Conservation (phyloP, 1,140 invertebrate genomes). For the Cyclargus thomasi region DNA sequence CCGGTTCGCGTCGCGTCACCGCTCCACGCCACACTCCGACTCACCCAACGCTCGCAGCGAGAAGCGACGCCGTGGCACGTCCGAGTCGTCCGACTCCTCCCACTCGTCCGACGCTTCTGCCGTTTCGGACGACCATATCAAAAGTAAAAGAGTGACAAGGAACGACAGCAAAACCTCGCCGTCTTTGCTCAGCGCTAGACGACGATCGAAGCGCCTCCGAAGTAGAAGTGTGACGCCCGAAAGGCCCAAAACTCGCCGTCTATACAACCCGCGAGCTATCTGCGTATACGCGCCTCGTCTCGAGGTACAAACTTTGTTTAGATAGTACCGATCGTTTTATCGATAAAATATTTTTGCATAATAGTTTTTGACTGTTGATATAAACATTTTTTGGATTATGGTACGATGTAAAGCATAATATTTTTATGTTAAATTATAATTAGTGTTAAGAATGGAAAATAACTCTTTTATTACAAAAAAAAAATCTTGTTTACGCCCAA, state of each 20-base stretch:
- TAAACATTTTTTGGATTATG: too few species aligned
- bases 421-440: too few species aligned
- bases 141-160: neutral
- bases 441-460: too few species aligned
- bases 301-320: too few species aligned
- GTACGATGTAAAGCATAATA: too few species aligned
- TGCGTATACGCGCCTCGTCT: neutral
- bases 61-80: neutral
- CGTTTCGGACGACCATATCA: neutral
- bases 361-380: too few species aligned
- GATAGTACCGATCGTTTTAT: too few species aligned
- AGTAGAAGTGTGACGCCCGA: neutral
- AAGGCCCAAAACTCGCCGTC: neutral
- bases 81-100: neutral
- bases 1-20: conserved; percentile 25
- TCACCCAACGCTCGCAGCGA: neutral
- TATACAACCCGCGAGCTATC: conserved; percentile 12
- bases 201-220: neutral
- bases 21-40: conserved; percentile 17
- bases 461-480: too few species aligned
- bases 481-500: too few species aligned
- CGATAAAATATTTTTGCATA: too few species aligned
- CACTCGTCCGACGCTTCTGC: neutral
- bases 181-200: neutral
- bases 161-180: neutral